Evolutionary conservation across 2,113 vertebrate genomes (phyloP), one percentile per base, ranked within the genome.

Genomic region (Solea solea): DNA sequence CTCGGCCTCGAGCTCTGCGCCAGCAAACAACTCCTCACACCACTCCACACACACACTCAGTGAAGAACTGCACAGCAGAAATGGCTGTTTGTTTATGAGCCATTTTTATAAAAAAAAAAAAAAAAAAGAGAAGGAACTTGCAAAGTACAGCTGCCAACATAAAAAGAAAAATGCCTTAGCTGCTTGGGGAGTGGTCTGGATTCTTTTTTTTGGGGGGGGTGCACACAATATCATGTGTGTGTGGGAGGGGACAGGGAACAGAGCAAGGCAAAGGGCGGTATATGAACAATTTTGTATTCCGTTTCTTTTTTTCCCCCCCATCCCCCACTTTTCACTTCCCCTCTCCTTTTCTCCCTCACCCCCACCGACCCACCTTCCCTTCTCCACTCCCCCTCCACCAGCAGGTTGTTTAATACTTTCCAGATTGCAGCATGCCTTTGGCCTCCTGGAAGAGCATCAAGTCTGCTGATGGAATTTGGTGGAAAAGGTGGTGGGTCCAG

Each of bases 401-500:
- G 91, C 92, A 94, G 93, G 93, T 93, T 93, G 91, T 89, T 91
- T 94, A 94, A 94, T 94, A 87, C 87, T 91, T 93, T 94, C 93
- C 93, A 94, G 92, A 93, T 93, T 93, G 89, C 88, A 52, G 86
- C 88, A 82, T 86, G 87, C 90, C 78, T 76, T 86, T 72, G 78
- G 81, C 81, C 82, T 90, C 74, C 78, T 92, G 88, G 89, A 91
- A 86, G 88, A 84, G 82, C 76, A 76, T 77, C 78, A 69, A 86
- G 81, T 91, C 86, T 86, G 83, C 86, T 90, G 89, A 92, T 90
- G 91, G 89, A 92, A 92, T 93, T 92, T 90, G 81, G 90, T 70
- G 72, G 85, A 86, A 89, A 90, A 68, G 82, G 78, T 76, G 82
- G 76, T 62, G 81, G 76, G 81, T 84, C 77, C 82, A 74, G 67